Conservation (phyloP, 1,140 invertebrate genomes). For the Eriosoma lanigerum region DNA sequence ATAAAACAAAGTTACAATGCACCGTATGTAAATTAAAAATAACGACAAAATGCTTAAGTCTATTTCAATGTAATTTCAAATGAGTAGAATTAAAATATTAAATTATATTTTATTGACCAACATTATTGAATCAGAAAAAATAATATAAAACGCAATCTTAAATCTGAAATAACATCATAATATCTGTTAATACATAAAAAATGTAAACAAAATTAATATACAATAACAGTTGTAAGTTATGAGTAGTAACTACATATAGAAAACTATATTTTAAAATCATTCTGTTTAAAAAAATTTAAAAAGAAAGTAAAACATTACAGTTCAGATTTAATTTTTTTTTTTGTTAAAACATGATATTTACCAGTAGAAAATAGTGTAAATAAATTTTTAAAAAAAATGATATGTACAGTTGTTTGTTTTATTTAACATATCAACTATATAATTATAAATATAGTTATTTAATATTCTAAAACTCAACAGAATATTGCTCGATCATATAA, state of each 20-base stretch:
- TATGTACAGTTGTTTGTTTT: slow-evolving; percentile 43
- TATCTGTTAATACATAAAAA: background rate
- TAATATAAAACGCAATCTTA: slow-evolving; percentile 11
- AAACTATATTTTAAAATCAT: slow-evolving; percentile 19
- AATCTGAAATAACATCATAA: background rate
- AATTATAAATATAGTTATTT: slow-evolving; percentile 8
- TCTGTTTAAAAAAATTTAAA: slow-evolving; percentile 15
- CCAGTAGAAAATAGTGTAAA: background rate
- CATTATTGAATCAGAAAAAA: slow-evolving; percentile 24
- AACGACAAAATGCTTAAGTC: slow-evolving; percentile 45
- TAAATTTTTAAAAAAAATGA: slow-evolving; percentile 42
- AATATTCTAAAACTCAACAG: slow-evolving; percentile 5
- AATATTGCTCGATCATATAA: slow-evolving; percentile 24
- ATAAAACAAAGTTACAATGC: slow-evolving; percentile 51
- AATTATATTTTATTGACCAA: background rate
- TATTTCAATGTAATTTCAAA: background rate
- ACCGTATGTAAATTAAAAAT: slow-evolving; percentile 41
- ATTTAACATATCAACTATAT: slow-evolving; percentile 37
- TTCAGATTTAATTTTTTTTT: slow-evolving; percentile 18
- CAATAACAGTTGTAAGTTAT: slow-evolving; percentile 16
- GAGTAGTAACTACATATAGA: slow-evolving; percentile 25
- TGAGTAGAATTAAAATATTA: background rate
- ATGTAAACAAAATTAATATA: slow-evolving; percentile 17
- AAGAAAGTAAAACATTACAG: background rate
- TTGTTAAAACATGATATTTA: slow-evolving; percentile 11